Percentiles rank a stretch among this genome's conserved stretches.
phyloP scores from a whole-genome alignment of 1,140 invertebrate genomes.

The Zaprionus kolodkinae region DNA sequence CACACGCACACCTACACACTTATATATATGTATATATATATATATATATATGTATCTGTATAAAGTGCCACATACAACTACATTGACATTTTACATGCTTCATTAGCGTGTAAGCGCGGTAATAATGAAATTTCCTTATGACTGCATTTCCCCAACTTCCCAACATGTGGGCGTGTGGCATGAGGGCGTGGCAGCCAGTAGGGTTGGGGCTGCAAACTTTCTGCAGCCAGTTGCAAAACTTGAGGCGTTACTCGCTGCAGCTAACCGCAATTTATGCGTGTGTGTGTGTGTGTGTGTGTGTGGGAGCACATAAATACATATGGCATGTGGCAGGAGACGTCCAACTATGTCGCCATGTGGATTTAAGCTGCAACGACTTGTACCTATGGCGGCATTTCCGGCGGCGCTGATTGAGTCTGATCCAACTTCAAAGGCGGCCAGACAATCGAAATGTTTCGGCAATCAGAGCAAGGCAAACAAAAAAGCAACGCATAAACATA shows the following conservation, averaged over 20 bases:
- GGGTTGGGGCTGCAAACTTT: conserved; percentile 55
- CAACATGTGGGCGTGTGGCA: conserved; percentile 11
- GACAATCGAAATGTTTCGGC: conserved; percentile 66
- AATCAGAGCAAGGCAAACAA: conserved; percentile 72
- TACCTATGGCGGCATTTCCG: conserved; percentile 30
- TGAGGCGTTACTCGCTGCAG: conserved; percentile 53
- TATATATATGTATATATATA: too few relatives aligned
- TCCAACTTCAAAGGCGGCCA: conserved; percentile 39
- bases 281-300: conserved; percentile 37
- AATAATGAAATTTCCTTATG: conserved; percentile 83
- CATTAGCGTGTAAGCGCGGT: conserved; percentile 82
- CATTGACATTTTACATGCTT: conserved; percentile 82
- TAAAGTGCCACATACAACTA: conserved; percentile 49
- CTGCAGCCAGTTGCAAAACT: conserved; percentile 55
- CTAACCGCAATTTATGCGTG: conserved; percentile 69
- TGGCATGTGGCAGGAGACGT: background rate
- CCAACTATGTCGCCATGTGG: conserved; percentile 2
- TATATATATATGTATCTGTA: background rate
- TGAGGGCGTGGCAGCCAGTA: background rate
- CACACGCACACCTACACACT: conserved; percentile 22
- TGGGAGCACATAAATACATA: conserved; percentile 1
- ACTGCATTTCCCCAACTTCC: conserved; percentile 66
- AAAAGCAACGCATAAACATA: conserved; percentile 52
- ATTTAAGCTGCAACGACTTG: conserved; percentile 40
- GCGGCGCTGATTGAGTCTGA: conserved; percentile 29